A percentile compares a stretch with the other conserved stretches of the same genome.
Conservation (phyloP, 2,113 vertebrate species). For the Ancistrus triradiatus region DNA sequence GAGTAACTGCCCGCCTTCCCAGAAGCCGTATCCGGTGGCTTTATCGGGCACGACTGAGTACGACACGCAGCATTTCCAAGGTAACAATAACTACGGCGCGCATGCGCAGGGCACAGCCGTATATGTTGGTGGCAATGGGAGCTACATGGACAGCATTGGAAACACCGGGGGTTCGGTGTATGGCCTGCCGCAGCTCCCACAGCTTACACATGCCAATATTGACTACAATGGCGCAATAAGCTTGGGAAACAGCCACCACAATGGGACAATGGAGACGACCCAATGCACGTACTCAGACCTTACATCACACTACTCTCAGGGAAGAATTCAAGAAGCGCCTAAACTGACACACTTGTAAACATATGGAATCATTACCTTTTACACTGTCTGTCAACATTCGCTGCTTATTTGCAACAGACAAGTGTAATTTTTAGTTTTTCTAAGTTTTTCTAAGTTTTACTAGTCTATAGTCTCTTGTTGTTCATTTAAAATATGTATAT, state of each 20-base stretch:
- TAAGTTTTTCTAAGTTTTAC: too few relatives aligned
- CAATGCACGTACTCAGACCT: constrained; percentile 93
- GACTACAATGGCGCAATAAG: constrained; percentile 90
- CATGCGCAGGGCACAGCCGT: constrained; percentile 96
- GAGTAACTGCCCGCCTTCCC: constrained; percentile 86
- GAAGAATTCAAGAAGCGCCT: constrained; percentile 99
- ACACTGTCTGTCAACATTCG: too few relatives aligned
- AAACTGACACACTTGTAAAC: constrained; percentile 98
- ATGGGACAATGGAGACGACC: constrained; percentile 87
- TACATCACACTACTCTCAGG: constrained; percentile 97
- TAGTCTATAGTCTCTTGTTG: too few relatives aligned
- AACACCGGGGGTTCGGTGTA: constrained; percentile 89
- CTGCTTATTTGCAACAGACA: too few relatives aligned
- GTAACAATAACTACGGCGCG: constrained; percentile 86
- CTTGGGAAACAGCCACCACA: constrained; percentile 89
- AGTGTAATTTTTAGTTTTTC: too few relatives aligned
- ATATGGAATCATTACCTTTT: too few relatives aligned
- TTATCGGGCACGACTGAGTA: constrained; percentile 88
- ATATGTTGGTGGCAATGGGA: constrained; percentile 81
- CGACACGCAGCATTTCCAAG: constrained; percentile 87
- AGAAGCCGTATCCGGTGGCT: constrained; percentile 85
- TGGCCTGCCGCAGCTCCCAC: constrained; percentile 88
- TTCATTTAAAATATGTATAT: too few relatives aligned
- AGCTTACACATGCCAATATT: constrained; percentile 83
- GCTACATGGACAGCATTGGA: constrained; percentile 88